A percentile compares a stretch with the other conserved stretches of the same genome.
These are phyloP conservation scores for Telmatochromis sp. DNA, from an alignment of 2,113 vertebrate species.

Conservation along the genomic window DNA sequence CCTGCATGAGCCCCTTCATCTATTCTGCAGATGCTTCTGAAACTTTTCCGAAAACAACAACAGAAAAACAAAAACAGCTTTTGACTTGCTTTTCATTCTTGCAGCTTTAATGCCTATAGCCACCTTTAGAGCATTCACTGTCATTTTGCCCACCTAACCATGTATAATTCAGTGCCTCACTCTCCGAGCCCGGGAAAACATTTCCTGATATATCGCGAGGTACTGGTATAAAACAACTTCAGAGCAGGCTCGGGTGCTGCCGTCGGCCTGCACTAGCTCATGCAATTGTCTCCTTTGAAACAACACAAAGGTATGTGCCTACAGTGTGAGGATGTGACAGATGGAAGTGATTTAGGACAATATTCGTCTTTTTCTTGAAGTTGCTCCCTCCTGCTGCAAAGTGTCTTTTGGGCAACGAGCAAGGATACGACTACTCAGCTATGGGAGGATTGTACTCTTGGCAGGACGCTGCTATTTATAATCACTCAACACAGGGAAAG, in stretches of 20 bases:
- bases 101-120: neutral
- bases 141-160: slow-evolving; percentile 14
- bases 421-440: slow-evolving; percentile 50
- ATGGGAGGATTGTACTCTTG: slow-evolving; percentile 58
- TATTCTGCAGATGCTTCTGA: neutral
- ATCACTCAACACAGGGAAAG: slow-evolving; percentile 62
- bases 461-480: slow-evolving; percentile 59
- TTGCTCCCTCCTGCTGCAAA: slow-evolving; percentile 41
- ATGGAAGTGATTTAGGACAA: slow-evolving; percentile 48
- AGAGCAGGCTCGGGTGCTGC: neutral
- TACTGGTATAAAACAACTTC: neutral
- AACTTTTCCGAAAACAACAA: neutral
- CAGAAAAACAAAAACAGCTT: neutral
- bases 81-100: neutral
- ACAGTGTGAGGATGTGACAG: slow-evolving; percentile 18
- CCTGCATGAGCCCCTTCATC: neutral
- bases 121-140: neutral
- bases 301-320: neutral
- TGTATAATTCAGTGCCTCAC: slow-evolving; percentile 37
- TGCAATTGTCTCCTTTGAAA: slow-evolving; percentile 17
- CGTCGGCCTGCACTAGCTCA: neutral
- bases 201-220: neutral
- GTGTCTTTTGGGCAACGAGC: slow-evolving; percentile 39
- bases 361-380: slow-evolving; percentile 32
- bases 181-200: neutral